Percentiles rank a stretch among this genome's conserved stretches.
Conservation (phyloP, 2,888 invertebrate species). For the Enchytraeus crypticus region DNA sequence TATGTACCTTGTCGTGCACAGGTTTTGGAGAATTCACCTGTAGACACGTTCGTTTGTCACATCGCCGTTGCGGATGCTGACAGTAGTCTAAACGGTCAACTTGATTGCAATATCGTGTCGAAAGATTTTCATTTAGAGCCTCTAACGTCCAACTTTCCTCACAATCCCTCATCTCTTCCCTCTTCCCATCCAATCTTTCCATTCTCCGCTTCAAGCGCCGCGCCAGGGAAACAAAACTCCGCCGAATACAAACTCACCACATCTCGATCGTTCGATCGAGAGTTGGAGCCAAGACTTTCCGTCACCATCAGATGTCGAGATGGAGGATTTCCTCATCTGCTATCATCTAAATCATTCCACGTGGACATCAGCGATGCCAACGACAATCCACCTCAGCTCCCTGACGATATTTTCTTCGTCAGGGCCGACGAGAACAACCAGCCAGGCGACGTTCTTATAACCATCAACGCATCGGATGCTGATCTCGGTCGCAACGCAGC, state of each 20-base stretch:
- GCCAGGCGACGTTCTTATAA: neutral
- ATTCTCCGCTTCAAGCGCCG: neutral
- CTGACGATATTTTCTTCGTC: neutral
- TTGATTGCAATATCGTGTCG: conserved; percentile 7
- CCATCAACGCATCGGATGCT: conserved; percentile 32
- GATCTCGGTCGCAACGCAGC: conserved; percentile 46
- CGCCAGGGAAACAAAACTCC: neutral
- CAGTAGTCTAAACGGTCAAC: neutral
- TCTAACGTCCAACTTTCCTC: no score
- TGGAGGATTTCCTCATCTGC: conserved; percentile 1
- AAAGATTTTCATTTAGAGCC: no score
- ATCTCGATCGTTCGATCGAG: conserved; percentile 8
- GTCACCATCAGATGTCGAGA: conserved; percentile 5
- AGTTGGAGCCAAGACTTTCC: neutral
- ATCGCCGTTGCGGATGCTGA: conserved; percentile 12
- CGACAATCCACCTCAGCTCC: conserved; percentile 11
- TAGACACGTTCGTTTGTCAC: conserved; percentile 13
- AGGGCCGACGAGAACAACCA: conserved; percentile 10
- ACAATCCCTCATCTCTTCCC: no score
- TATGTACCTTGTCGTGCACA: no score
- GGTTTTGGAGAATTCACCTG: conserved; percentile 10
- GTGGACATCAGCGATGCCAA: conserved; percentile 13
- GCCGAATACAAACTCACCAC: conserved; percentile 6
- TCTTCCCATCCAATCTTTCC: no score
- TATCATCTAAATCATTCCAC: neutral